Conservation (phyloP, 64 coral and sea anemone genomes). For the Orbicella faveolata region DNA sequence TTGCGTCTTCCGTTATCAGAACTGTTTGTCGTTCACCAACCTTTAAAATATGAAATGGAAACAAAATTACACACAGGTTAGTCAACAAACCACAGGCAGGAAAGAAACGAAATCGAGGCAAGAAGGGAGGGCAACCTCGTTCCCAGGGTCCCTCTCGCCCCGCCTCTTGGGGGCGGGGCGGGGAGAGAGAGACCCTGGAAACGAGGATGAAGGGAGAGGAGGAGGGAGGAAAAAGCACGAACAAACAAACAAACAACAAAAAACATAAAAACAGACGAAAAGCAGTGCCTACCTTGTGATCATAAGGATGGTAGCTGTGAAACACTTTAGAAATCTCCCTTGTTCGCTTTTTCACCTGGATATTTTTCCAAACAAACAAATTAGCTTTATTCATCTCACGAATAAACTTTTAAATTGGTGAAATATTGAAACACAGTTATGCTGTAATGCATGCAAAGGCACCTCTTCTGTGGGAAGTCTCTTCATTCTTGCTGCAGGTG, state of each 20-base stretch:
- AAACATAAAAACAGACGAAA: neutral
- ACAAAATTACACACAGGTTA: neutral
- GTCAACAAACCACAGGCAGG: too few species aligned
- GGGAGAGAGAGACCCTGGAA: too few species aligned
- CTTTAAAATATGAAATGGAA: constrained; percentile 38
- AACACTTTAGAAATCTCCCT: constrained; percentile 87
- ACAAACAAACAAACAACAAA: neutral
- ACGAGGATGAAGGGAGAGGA: neutral
- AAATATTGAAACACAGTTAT: too few species aligned
- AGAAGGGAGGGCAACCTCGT: too few species aligned
- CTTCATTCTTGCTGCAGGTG: constrained; percentile 91
- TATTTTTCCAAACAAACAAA: neutral
- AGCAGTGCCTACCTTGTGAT: constrained; percentile 75
- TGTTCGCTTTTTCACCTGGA: constrained; percentile 86
- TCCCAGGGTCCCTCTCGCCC: too few species aligned
- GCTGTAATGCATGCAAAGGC: neutral
- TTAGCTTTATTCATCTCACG: neutral
- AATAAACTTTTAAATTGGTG: too few species aligned
- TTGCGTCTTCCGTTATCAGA: constrained; percentile 91
- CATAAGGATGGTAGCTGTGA: constrained; percentile 88
- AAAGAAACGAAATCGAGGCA: too few species aligned
- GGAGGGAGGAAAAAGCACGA: neutral
- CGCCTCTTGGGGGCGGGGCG: too few species aligned
- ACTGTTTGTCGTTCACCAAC: constrained; percentile 75
- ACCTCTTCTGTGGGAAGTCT: constrained; percentile 91